Evolutionary conservation across 2,113 vertebrate genomes (phyloP).

Genomic region (Mormyrus iriodes): DNA sequence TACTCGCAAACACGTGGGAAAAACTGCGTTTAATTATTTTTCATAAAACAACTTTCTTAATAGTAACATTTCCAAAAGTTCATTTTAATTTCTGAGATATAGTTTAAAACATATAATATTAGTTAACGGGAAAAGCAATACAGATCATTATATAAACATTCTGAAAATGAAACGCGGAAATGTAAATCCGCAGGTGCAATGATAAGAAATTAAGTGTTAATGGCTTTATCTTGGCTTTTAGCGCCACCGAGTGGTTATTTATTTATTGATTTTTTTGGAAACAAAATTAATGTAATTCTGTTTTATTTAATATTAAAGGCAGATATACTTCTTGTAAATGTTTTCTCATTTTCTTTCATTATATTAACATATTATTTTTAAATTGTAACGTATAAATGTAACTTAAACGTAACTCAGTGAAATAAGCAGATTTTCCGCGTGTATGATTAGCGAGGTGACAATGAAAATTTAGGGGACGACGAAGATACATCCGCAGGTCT

Average conservation of each 20-base stretch:
- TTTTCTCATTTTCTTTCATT: neutral
- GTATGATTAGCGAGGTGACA: neutral
- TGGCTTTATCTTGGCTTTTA: neutral
- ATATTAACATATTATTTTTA: neutral
- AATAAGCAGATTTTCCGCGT: neutral
- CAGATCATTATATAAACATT: neutral
- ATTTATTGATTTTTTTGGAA: neutral
- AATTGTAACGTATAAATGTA: neutral
- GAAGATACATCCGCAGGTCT: neutral
- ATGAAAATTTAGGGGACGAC: neutral
- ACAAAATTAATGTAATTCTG: neutral
- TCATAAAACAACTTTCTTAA: neutral
- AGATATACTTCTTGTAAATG: neutral
- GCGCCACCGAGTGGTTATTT: slow-evolving; percentile 2
- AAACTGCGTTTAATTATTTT: neutral
- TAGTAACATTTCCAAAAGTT: neutral
- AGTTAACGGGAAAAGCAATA: neutral
- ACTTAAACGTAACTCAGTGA: neutral
- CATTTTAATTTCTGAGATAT: neutral
- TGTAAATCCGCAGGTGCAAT: neutral
- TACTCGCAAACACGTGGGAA: neutral
- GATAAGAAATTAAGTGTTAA: neutral
- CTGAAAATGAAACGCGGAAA: neutral
- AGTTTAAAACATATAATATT: neutral
- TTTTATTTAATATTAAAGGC: neutral